Conservation (phyloP, 2,113 vertebrate species). For the Colaptes auratus region DNA sequence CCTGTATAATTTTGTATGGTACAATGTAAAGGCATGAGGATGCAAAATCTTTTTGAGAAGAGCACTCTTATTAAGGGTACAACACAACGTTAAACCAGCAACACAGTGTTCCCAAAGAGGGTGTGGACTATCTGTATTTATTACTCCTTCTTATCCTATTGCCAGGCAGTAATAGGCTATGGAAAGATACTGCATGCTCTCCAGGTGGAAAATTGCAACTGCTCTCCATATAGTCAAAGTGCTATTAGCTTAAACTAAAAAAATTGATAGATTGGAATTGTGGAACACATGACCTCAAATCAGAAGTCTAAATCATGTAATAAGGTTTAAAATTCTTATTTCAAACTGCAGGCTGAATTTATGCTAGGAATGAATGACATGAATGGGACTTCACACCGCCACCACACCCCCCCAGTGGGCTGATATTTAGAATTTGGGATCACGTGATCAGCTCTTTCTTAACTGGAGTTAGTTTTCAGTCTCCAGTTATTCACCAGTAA, state of each 20-base stretch:
- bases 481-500: not conserved
- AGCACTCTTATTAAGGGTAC: not conserved
- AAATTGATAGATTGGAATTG: not conserved
- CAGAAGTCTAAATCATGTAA: not conserved
- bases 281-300: not conserved
- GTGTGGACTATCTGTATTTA: not conserved
- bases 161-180: not conserved
- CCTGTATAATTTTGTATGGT: not conserved
- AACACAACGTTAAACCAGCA: not conserved
- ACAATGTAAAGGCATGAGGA: not conserved
- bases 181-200: not conserved
- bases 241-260: not conserved
- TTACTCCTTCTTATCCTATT: not conserved
- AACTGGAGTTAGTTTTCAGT: not conserved
- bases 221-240: not conserved
- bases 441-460: not conserved
- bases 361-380: not conserved
- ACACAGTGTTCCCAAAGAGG: not conserved
- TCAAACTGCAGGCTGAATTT: not conserved
- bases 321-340: not conserved
- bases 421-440: not conserved
- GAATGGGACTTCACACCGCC: not conserved
- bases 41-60: not conserved
- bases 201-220: not conserved
- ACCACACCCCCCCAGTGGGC: not conserved